phyloP scores from a whole-genome alignment of 1,140 invertebrate species.

The Pollicipes pollicipes region DNA sequence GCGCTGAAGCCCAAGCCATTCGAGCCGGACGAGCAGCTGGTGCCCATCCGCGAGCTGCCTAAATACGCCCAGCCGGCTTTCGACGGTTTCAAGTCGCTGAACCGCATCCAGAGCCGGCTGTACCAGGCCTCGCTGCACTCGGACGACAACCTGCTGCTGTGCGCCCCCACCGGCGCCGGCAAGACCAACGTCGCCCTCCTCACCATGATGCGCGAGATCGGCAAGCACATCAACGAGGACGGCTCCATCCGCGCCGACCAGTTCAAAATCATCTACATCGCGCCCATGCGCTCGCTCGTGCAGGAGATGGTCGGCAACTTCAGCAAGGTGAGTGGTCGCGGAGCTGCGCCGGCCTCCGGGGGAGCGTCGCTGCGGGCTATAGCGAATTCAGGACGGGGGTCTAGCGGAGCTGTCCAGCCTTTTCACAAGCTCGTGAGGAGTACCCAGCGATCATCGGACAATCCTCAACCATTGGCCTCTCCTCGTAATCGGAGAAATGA shows the following conservation, averaged over 20 bases:
- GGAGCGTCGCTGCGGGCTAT: too few relatives aligned
- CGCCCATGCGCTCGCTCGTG: slow-evolving; percentile 95
- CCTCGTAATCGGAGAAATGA: too few relatives aligned
- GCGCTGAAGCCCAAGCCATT: slow-evolving; percentile 94
- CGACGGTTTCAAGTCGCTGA: slow-evolving; percentile 90
- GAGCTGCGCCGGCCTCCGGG: too few relatives aligned
- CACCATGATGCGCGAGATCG: slow-evolving; percentile 89
- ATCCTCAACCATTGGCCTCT: too few relatives aligned
- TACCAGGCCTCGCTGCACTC: slow-evolving; percentile 71
- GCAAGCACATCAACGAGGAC: slow-evolving; percentile 92
- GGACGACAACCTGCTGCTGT: slow-evolving; percentile 91
- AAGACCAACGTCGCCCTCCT: slow-evolving; percentile 98
- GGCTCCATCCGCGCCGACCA: slow-evolving; percentile 89
- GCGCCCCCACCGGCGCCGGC: slow-evolving; percentile 96
- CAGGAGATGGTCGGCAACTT: slow-evolving; percentile 94
- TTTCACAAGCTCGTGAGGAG: too few relatives aligned
- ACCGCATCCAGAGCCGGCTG: slow-evolving; percentile 84
- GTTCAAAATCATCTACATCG: slow-evolving; percentile 98
- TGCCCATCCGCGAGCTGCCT: slow-evolving; percentile 76
- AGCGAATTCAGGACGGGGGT: too few relatives aligned
- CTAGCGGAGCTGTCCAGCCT: too few relatives aligned
- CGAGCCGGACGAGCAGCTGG: slow-evolving; percentile 61
- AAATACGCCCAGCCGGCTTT: slow-evolving; percentile 96
- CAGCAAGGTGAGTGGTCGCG: slow-evolving; percentile 30
- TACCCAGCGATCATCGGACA: too few relatives aligned